These are phyloP conservation scores for Phenacoccus solenopsis DNA, from an alignment of 1,140 invertebrate genomes.

Conservation along the genomic window DNA sequence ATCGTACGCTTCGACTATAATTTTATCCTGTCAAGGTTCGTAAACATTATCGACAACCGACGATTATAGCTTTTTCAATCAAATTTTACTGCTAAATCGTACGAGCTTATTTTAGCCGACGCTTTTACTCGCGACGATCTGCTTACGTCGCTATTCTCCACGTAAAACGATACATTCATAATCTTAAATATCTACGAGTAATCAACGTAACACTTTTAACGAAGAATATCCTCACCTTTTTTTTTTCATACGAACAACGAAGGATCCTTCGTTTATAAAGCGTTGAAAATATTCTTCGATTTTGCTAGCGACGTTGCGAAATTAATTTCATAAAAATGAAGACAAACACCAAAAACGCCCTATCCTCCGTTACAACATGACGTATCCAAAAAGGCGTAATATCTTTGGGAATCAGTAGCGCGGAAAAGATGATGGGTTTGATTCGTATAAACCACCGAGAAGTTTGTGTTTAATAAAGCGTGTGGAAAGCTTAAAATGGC, in stretches of 20 bases:
- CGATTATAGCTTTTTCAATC: not conserved
- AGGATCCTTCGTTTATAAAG: too few relatives aligned
- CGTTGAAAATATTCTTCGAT: not conserved
- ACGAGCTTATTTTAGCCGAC: too few relatives aligned
- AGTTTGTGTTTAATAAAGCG: constrained; percentile 2
- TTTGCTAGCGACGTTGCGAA: too few relatives aligned
- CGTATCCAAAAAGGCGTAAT: not conserved
- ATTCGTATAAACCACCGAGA: not conserved
- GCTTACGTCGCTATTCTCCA: not conserved
- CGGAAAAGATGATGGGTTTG: not conserved
- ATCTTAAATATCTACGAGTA: too few relatives aligned
- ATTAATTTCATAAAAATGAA: too few relatives aligned
- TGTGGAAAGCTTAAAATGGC: not conserved
- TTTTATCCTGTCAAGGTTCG: not conserved
- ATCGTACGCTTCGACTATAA: not conserved
- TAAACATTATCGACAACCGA: not conserved
- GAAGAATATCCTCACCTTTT: too few relatives aligned
- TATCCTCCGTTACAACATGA: not conserved
- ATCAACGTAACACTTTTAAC: too few relatives aligned
- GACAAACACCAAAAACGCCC: not conserved
- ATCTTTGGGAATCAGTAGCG: not conserved
- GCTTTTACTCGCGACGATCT: not conserved
- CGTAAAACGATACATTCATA: not conserved
- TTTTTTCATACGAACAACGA: too few relatives aligned
- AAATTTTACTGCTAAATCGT: not conserved